Percentiles rank a stretch among this genome's conserved stretches.
Evolutionary conservation across 2,113 vertebrate species (phyloP).

Genomic region (Turdus rufiventris): DNA sequence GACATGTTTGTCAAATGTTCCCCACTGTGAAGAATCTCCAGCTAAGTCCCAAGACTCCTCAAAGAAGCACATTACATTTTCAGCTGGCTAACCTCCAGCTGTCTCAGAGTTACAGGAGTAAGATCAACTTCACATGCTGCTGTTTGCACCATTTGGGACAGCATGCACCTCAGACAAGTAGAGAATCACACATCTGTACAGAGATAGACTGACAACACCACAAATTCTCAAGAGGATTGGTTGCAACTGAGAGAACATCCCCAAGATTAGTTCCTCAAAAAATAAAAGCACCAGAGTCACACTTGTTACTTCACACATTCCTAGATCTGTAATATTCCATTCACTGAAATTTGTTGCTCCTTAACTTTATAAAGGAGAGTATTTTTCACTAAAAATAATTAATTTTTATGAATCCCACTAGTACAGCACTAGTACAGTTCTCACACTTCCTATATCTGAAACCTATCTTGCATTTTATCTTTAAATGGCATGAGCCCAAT

Average conservation of each 20-base stretch:
- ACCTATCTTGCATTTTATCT: background rate
- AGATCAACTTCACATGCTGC: rapidly evolving
- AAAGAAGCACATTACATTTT: background rate
- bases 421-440: background rate
- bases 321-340: background rate
- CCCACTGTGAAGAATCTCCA: background rate
- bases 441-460: background rate
- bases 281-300: background rate
- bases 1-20: background rate
- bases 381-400: background rate
- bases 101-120: background rate
- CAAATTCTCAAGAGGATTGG: background rate
- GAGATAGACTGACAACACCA: background rate
- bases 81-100: background rate
- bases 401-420: background rate
- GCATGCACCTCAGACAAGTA: background rate
- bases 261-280: slow-evolving; percentile 27
- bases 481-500: background rate
- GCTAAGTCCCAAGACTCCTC: background rate
- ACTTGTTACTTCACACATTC: slow-evolving; percentile 20
- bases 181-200: background rate
- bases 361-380: background rate
- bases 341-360: background rate
- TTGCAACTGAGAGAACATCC: background rate
- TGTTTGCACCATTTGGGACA: background rate